Percentiles rank a stretch among this genome's conserved stretches.
Conservation (phyloP, 2,113 vertebrate species). For the Tragelaphus buxtoni region DNA sequence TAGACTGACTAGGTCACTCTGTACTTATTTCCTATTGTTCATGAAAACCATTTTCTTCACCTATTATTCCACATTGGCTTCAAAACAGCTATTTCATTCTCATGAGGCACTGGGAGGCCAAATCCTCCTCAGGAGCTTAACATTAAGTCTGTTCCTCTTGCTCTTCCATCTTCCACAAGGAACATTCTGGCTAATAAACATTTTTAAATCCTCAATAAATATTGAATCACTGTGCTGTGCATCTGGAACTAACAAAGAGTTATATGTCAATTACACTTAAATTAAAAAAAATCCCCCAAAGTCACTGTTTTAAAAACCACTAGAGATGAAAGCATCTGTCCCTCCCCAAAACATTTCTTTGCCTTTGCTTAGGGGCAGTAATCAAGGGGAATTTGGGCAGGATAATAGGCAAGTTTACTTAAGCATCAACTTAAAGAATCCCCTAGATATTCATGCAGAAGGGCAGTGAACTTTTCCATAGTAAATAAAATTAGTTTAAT, state of each 20-base stretch:
- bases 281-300: not conserved
- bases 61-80: conserved; percentile 29
- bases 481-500: conserved; percentile 17
- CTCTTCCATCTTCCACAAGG: not conserved
- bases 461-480: not conserved
- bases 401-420: not conserved
- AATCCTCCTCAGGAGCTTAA: not conserved
- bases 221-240: not conserved
- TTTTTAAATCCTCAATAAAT: not conserved
- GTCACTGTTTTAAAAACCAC: conserved; percentile 21
- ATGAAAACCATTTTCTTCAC: conserved; percentile 32
- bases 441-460: conserved; percentile 2
- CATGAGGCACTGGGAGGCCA: not conserved
- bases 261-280: not conserved
- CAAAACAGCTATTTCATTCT: conserved; percentile 45
- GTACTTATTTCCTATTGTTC: conserved; percentile 32
- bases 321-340: conserved; percentile 2
- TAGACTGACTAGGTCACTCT: conserved; percentile 8
- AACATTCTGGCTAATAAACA: conserved; percentile 23
- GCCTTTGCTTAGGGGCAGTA: not conserved
- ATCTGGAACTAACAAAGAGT: not conserved
- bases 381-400: not conserved
- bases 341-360: not conserved
- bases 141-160: not conserved
- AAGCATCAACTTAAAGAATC: not conserved